Evolutionary conservation across 2,113 vertebrate species (phyloP).

Genomic region (Periophthalmodon schlosseri): DNA sequence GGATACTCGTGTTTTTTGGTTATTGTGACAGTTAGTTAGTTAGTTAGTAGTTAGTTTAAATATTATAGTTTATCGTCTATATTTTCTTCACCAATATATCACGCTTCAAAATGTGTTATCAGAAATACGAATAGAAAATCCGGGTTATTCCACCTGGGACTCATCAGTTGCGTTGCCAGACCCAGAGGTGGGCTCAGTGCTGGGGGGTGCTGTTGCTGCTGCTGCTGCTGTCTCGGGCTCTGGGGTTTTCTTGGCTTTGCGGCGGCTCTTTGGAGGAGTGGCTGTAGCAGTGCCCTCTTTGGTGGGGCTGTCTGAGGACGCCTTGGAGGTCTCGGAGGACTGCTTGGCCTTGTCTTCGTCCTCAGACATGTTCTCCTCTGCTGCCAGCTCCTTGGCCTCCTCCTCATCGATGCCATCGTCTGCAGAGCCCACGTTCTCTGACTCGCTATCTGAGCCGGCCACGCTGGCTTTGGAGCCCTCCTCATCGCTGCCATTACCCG

Average conservation of each 20-base stretch:
- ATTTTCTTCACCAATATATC: no score
- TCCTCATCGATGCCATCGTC: constrained; percentile 80
- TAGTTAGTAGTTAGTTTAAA: no score
- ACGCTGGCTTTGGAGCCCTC: constrained; percentile 91
- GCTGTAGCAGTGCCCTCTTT: constrained; percentile 78
- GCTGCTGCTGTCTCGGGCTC: constrained; percentile 39
- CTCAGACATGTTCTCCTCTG: constrained; percentile 76
- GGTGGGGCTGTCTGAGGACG: constrained; percentile 81
- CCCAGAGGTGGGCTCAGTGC: constrained; percentile 12
- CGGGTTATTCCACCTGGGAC: constrained; percentile 29
- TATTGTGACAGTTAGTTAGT: no score
- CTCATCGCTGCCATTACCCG: constrained; percentile 92
- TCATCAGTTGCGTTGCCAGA: constrained; percentile 74
- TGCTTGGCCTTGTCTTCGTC: constrained; percentile 77
- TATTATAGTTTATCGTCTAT: no score
- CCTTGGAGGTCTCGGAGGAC: constrained; percentile 37
- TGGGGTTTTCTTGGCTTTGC: constrained; percentile 79
- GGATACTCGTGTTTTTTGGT: no score
- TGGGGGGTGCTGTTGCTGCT: constrained; percentile 37
- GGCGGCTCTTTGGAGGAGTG: constrained; percentile 48
- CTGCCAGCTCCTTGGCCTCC: constrained; percentile 73
- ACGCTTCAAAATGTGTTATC: no score
- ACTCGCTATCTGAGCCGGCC: constrained; percentile 89
- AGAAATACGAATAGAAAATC: neutral
- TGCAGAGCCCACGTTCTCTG: constrained; percentile 83